Percentiles rank a stretch among this genome's conserved stretches.
These are phyloP conservation scores for Neostethus bicornis DNA, from an alignment of 2,797 vertebrate genomes.

Conservation along the genomic window DNA sequence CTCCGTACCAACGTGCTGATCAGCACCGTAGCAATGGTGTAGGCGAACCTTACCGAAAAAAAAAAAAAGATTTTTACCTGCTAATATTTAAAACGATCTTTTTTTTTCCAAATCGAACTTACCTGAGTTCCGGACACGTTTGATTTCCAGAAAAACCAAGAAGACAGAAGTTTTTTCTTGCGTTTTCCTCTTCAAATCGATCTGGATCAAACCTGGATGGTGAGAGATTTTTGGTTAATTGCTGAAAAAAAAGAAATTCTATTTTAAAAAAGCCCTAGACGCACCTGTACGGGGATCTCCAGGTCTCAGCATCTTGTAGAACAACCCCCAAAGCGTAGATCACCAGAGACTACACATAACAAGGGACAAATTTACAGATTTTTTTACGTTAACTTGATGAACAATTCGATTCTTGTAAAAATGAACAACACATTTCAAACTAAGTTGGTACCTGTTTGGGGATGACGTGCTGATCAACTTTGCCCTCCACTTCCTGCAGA, in stretches of 20 bases:
- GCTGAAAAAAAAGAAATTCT: background rate
- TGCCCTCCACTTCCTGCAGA: conserved; percentile 94
- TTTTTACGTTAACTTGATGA: background rate
- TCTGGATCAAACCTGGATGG: conserved; percentile 89
- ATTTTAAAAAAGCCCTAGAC: background rate
- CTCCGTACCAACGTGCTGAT: conserved; percentile 86
- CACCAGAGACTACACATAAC: conserved; percentile 86
- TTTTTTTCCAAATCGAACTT: background rate
- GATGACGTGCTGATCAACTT: conserved; percentile 88
- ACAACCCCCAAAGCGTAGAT: conserved; percentile 95
- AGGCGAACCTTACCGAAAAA: conserved; percentile 88
- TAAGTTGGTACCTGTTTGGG: conserved; percentile 88
- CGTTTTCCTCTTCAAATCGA: conserved; percentile 87
- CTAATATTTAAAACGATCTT: background rate
- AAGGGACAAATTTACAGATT: background rate
- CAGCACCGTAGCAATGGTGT: conserved; percentile 87
- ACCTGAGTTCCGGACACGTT: conserved; percentile 94
- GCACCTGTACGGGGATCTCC: conserved; percentile 89
- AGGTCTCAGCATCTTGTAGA: conserved; percentile 89
- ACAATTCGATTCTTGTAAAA: background rate
- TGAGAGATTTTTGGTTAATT: background rate
- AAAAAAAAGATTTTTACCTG: background rate
- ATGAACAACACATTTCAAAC: conserved; percentile 2
- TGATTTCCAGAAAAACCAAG: conserved; percentile 93
- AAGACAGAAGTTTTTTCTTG: conserved; percentile 86